These are phyloP conservation scores for Neotoma lepida DNA, from an alignment of 2,113 vertebrate genomes.

Conservation along the genomic window DNA sequence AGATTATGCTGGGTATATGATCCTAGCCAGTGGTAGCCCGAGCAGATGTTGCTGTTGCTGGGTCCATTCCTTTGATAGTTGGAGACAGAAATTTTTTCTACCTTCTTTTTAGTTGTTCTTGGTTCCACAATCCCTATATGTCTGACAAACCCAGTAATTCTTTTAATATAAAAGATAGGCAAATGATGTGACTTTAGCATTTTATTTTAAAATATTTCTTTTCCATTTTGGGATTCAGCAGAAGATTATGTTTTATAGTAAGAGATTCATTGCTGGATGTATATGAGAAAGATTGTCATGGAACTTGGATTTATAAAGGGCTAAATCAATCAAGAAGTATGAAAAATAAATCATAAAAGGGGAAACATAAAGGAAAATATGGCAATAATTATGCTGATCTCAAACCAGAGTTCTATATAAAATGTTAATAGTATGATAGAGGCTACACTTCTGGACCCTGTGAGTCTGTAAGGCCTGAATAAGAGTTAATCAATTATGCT, in stretches of 20 bases:
- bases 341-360: not conserved
- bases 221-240: not conserved
- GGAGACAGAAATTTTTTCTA: not conserved
- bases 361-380: not conserved
- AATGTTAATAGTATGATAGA: not conserved
- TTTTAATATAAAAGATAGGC: not conserved
- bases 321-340: not conserved
- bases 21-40: too few species aligned
- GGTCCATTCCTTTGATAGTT: not conserved
- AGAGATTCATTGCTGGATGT: not conserved
- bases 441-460: not conserved
- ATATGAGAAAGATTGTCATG: not conserved
- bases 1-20: not conserved
- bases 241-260: not conserved
- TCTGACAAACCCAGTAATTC: not conserved
- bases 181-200: not conserved
- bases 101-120: not conserved
- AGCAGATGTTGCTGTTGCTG: not conserved
- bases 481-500: not conserved
- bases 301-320: not conserved
- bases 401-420: not conserved
- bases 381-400: not conserved
- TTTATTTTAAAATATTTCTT: not conserved
- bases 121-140: not conserved
- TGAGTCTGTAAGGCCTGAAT: not conserved